Conservation (phyloP, 2,113 vertebrate genomes). For the Hirundichthys speculiger region DNA sequence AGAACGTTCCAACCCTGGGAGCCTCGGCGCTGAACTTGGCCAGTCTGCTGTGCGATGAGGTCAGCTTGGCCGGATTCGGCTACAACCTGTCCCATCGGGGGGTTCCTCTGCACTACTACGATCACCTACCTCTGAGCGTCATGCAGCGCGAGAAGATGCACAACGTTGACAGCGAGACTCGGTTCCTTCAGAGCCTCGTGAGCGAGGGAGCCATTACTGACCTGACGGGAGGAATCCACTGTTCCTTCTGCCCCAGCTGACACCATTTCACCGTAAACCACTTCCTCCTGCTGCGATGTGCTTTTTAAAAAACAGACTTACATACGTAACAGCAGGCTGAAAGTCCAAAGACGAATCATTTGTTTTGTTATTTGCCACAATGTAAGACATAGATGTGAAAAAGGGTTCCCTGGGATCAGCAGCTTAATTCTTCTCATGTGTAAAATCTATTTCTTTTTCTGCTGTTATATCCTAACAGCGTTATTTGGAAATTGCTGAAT, state of each 20-base stretch:
- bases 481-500: too few species aligned
- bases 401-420: too few species aligned
- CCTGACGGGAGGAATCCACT: conserved; percentile 90
- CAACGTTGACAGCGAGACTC: conserved; percentile 86
- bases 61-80: conserved; percentile 93
- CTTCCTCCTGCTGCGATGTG: background rate
- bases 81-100: conserved; percentile 87
- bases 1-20: conserved; percentile 94
- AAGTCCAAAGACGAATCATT: too few species aligned
- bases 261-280: background rate
- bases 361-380: too few species aligned
- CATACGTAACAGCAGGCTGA: too few species aligned
- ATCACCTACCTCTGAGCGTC: conserved; percentile 85
- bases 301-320: too few species aligned
- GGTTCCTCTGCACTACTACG: conserved; percentile 92
- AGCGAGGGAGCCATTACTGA: conserved; percentile 83
- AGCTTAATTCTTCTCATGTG: too few species aligned
- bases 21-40: conserved; percentile 87
- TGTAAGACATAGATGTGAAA: too few species aligned
- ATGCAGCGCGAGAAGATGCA: conserved; percentile 90
- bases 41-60: conserved; percentile 93
- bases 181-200: conserved; percentile 82
- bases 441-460: too few species aligned
- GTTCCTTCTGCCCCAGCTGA: conserved; percentile 82
- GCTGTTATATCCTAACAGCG: too few species aligned